Evolutionary conservation across 1,140 invertebrate species (phyloP), one percentile per base, ranked within the genome.

Genomic region (Saccostrea glomerata): DNA sequence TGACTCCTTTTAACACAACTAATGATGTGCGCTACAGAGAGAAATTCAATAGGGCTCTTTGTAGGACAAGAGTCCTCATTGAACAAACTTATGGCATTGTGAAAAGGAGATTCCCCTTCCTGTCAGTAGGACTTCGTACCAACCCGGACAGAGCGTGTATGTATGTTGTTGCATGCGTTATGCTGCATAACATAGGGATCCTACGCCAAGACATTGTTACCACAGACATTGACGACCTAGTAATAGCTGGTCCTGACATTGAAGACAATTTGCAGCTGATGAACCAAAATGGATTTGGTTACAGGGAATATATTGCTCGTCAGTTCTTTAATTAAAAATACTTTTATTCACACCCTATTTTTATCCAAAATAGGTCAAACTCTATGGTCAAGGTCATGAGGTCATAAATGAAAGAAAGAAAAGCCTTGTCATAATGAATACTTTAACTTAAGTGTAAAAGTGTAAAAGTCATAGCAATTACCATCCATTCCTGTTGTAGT

Each of bases 21-120:
- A 82, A n/a, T 5, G 47, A 58, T 47, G 5, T 47, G 9, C 47
- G 2, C 0, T 23, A 7, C 82, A 88, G 56, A n/a, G 25, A 30
- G 84, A 84, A 6, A 56, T 56, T 23, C 70, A 88, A 20, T 66
- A 40, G 47, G 20, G 47, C 47, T 2, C 60, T 60, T 47, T 55
- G 36, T n/a, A 84, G 23, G 17, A 87, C 86, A n/a, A 20, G 86
- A n/a, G 77, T 87, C 40, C 12, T 84, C 9, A 73, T 88, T 84
- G 87, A 88, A 70, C 56, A 84, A 36, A 88, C 87, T 17, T 88
- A 70, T 66, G 87, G 87, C 6, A 47, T 47, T 47, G 0, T 47
- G 5, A 47, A 47, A 47, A 47, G 47, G 47, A 47, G 47, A 6
- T 9, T 87, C 17, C 25, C 40, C 12, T 58, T 23, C 15, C 13